Evolutionary conservation across 2,888 invertebrate species (phyloP).

Genomic region (Drosophila colorata): DNA sequence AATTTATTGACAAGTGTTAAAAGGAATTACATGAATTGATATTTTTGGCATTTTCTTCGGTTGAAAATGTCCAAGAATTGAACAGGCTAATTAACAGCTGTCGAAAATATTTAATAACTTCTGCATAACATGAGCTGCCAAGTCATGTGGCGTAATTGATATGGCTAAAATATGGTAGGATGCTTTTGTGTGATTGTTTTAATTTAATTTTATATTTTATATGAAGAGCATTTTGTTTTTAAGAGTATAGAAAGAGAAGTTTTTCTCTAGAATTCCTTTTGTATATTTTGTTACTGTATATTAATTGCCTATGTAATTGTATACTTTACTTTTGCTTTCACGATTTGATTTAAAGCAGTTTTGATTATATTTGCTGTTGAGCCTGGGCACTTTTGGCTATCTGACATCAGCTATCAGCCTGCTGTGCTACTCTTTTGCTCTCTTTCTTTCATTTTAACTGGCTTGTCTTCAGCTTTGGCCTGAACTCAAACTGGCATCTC

Average conservation of each 20-base stretch:
- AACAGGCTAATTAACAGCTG: constrained; percentile 12
- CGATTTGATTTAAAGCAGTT: neutral
- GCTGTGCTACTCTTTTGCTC: neutral
- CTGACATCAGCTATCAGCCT: neutral
- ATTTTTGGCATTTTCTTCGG: constrained; percentile 9
- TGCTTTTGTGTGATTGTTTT: too few species aligned
- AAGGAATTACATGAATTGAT: constrained; percentile 29
- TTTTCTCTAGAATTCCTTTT: too few species aligned
- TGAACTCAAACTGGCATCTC: constrained; percentile 21
- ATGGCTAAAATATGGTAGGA: neutral
- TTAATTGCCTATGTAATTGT: too few species aligned
- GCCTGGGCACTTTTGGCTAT: constrained; percentile 4
- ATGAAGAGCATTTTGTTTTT: too few species aligned
- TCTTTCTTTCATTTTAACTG: neutral
- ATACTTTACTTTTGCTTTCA: constrained; percentile 9
- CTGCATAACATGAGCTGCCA: neutral
- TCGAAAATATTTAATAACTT: constrained; percentile 3
- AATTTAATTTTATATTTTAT: neutral
- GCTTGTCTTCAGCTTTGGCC: neutral
- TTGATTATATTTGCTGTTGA: constrained; percentile 3
- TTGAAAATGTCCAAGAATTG: constrained; percentile 5
- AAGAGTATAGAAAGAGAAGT: too few species aligned
- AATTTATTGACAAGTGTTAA: constrained; percentile 56
- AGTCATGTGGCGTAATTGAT: constrained; percentile 11
- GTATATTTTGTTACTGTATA: too few species aligned